Evolutionary conservation across 2,888 invertebrate species (phyloP).

Genomic region (Dendrolimus houi): DNA sequence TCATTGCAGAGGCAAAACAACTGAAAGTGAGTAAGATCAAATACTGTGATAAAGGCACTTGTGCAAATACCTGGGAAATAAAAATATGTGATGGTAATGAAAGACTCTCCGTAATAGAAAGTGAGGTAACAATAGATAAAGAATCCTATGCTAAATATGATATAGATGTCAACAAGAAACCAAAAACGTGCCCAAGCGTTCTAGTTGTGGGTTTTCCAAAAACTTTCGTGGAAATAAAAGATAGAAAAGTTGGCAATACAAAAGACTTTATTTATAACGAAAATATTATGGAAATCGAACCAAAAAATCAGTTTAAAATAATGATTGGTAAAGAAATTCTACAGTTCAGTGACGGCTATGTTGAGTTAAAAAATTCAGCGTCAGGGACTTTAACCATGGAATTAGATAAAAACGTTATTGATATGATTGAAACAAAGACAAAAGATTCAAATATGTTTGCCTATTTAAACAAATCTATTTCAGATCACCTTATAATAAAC

Average conservation of each 20-base stretch:
- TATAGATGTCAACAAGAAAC: not conserved
- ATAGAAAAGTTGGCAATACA: not conserved
- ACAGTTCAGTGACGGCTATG: conserved; percentile 9
- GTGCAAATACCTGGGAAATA: conserved; percentile 8
- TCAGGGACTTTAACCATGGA: conserved; percentile 29
- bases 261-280: conserved; percentile 3
- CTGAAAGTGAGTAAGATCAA: conserved; percentile 21
- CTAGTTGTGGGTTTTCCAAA: conserved; percentile 3
- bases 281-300: conserved; percentile 7
- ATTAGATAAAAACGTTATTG: conserved; percentile 29
- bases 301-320: conserved; percentile 9
- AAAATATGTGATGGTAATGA: conserved; percentile 1
- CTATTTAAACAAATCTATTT: conserved; percentile 21
- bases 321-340: conserved; percentile 10
- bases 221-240: conserved; percentile 5
- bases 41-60: conserved; percentile 17
- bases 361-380: conserved; percentile 21
- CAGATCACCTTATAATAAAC: conserved; percentile 23
- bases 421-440: conserved; percentile 25
- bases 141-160: conserved; percentile 1
- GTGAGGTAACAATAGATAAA: conserved; percentile 3
- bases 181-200: conserved; percentile 3
- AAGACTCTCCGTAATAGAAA: conserved; percentile 6
- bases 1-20: conserved; percentile 42
- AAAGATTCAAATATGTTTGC: conserved; percentile 17